Conservation (phyloP, 2,888 invertebrate species). For the Lobophora halterata region DNA sequence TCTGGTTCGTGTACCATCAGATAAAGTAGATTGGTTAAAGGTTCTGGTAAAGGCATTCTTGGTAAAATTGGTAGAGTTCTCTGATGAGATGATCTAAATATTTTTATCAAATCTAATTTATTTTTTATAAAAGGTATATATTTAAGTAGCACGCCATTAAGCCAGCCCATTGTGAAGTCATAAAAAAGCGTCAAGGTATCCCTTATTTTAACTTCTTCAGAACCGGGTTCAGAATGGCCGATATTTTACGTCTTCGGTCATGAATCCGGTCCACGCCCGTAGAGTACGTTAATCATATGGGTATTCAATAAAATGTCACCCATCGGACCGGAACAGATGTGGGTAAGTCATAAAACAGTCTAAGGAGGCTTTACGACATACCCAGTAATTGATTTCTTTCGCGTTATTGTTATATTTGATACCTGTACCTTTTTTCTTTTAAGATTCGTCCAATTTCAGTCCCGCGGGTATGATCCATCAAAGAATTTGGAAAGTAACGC, state of each 20-base stretch:
- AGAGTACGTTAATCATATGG: conserved; percentile 39
- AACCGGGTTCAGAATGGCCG: conserved; percentile 24
- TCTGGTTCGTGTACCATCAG: too few relatives aligned
- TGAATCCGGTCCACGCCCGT: conserved; percentile 34
- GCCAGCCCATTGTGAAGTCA: too few relatives aligned
- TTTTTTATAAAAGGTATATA: too few relatives aligned
- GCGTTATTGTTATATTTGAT: conserved; percentile 34
- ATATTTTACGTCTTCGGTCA: conserved; percentile 29
- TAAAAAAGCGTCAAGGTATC: too few relatives aligned
- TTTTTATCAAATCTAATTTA: too few relatives aligned
- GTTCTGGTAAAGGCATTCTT: too few relatives aligned
- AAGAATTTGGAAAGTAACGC: not conserved
- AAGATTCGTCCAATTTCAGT: too few relatives aligned
- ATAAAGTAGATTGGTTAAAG: too few relatives aligned
- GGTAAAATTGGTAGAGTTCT: too few relatives aligned
- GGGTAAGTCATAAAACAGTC: conserved; percentile 46
- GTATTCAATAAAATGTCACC: conserved; percentile 48
- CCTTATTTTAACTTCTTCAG: conserved; percentile 24
- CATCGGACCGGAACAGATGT: conserved; percentile 46
- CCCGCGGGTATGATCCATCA: not conserved
- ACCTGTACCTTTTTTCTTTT: conserved; percentile 16
- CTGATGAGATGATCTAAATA: too few relatives aligned
- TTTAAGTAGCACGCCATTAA: too few relatives aligned
- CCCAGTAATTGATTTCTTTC: conserved; percentile 45
- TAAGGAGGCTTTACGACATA: conserved; percentile 45